Evolutionary conservation across 2,113 vertebrate genomes (phyloP).

Genomic region (Ursus arctos): DNA sequence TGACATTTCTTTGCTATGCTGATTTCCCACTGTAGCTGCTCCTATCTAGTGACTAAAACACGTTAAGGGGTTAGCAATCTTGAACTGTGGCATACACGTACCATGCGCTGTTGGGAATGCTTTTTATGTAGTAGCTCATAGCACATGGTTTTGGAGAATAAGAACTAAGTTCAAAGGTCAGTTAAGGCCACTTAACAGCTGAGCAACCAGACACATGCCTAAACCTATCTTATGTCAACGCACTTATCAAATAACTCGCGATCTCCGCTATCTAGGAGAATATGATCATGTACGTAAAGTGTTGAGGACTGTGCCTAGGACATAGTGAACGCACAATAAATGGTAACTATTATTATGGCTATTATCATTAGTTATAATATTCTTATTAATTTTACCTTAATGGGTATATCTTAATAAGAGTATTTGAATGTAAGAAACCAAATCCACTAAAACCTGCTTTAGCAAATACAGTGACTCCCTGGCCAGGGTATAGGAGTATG

Average conservation of each 20-base stretch:
- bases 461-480: background rate
- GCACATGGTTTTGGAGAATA: background rate
- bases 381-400: background rate
- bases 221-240: background rate
- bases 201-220: background rate
- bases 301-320: background rate
- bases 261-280: background rate
- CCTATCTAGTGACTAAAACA: background rate
- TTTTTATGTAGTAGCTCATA: background rate
- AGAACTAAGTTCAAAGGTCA: conserved; percentile 20
- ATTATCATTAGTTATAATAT: background rate
- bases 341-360: background rate
- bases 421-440: background rate
- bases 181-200: background rate
- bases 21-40: background rate
- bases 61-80: background rate
- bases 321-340: background rate
- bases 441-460: background rate
- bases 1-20: background rate
- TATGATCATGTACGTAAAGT: background rate
- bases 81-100: background rate
- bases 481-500: background rate
- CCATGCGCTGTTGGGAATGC: background rate
- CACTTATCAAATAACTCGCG: background rate
- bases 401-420: background rate